Conservation (phyloP, 2,113 vertebrate genomes). For the Tachysurus vachellii region DNA sequence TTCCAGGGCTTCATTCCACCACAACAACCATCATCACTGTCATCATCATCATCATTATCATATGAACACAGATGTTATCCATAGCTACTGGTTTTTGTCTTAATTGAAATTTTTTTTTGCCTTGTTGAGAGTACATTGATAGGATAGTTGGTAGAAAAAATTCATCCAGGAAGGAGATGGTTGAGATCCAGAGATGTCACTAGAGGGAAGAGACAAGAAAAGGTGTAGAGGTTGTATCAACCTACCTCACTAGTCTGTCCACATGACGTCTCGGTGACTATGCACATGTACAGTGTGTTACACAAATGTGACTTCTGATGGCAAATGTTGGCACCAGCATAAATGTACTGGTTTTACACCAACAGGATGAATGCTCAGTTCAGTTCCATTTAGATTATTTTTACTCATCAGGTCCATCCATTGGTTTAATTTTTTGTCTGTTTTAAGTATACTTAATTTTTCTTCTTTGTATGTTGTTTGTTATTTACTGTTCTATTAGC, state of each 20-base stretch:
- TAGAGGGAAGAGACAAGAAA: not conserved
- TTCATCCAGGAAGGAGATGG: slow-evolving; percentile 23
- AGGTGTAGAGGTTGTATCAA: not conserved
- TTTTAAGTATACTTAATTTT: not conserved
- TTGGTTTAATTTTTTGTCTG: not conserved
- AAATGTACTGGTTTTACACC: not conserved
- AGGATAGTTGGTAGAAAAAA: slow-evolving; percentile 28
- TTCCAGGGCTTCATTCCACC: slow-evolving; percentile 4
- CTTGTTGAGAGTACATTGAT: not conserved
- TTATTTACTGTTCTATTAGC: not conserved
- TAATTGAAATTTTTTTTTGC: not conserved
- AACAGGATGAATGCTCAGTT: not conserved
- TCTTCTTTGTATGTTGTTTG: not conserved
- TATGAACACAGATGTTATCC: not conserved
- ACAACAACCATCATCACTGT: slow-evolving; percentile 1
- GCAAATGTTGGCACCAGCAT: not conserved
- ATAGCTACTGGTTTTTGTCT: not conserved
- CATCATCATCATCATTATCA: slow-evolving; percentile 1
- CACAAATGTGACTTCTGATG: not conserved
- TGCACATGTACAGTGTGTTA: not conserved
- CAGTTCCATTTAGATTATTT: not conserved
- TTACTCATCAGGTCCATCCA: not conserved
- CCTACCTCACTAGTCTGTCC: not conserved
- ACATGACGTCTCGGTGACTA: not conserved
- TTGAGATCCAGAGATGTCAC: slow-evolving; percentile 41